These are phyloP conservation scores for Orthonevra nobilis DNA, from an alignment of 2,888 invertebrate genomes.

Conservation along the genomic window DNA sequence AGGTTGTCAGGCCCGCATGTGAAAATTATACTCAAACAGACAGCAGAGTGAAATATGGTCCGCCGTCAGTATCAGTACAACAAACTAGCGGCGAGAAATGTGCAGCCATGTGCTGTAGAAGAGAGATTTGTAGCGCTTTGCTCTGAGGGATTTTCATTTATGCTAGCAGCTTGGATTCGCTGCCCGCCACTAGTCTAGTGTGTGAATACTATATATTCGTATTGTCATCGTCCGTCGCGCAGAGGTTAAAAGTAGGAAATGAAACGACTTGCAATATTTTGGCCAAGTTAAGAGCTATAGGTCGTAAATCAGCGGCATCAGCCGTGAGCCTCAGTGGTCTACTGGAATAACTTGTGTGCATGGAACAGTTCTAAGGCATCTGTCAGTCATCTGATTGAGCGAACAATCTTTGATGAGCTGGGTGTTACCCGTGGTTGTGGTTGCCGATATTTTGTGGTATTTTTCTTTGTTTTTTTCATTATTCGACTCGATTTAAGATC, in stretches of 20 bases:
- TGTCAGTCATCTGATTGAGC: conserved; percentile 62
- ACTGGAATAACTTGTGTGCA: conserved; percentile 36
- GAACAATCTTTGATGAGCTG: conserved; percentile 42
- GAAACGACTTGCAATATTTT: conserved; percentile 47
- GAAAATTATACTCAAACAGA: conserved; percentile 71
- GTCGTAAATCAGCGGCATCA: conserved; percentile 61
- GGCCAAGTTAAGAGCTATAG: conserved; percentile 53
- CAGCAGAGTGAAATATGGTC: conserved; percentile 68
- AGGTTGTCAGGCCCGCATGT: conserved; percentile 69
- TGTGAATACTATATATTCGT: too few species aligned
- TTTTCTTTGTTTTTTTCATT: conserved; percentile 17
- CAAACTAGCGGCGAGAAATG: conserved; percentile 44
- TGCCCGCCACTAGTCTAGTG: conserved; percentile 41
- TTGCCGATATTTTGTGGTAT: conserved; percentile 15
- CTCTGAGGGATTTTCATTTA: conserved; percentile 27
- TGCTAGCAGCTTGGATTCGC: conserved; percentile 4
- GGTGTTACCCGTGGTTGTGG: conserved; percentile 36
- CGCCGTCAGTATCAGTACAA: conserved; percentile 24
- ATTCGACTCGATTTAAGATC: conserved; percentile 52
- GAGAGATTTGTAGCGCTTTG: conserved; percentile 32
- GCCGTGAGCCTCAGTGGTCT: conserved; percentile 51
- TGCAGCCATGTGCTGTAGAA: conserved; percentile 34
- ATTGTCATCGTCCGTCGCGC: conserved; percentile 40
- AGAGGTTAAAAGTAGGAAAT: conserved; percentile 55
- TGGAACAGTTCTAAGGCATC: conserved; percentile 45